Evolutionary conservation across 2,888 invertebrate genomes (phyloP).

Genomic region (Trachelus iudaicus): DNA sequence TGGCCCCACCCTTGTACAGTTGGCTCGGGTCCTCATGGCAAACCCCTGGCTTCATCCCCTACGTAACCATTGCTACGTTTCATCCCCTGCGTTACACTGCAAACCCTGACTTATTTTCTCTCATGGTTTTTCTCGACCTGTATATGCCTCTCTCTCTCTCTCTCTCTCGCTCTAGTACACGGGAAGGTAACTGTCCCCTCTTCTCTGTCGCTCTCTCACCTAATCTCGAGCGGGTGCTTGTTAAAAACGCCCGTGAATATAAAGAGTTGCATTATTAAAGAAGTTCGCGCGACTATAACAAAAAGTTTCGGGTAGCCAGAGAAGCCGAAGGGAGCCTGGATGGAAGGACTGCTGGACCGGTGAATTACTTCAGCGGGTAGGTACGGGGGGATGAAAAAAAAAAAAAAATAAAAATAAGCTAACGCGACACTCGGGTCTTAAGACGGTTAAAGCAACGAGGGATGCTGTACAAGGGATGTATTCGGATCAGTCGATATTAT

Average conservation of each 20-base stretch:
- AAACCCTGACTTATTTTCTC: slow-evolving; percentile 27
- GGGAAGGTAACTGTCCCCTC: background rate
- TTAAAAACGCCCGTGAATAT: slow-evolving; percentile 66
- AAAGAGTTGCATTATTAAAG: slow-evolving; percentile 68
- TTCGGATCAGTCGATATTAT: background rate
- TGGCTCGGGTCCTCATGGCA: slow-evolving; percentile 16
- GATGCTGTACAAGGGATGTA: background rate
- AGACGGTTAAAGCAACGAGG: background rate
- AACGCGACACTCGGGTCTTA: background rate
- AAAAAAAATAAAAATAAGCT: slow-evolving; percentile 6
- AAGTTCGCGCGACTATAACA: slow-evolving; percentile 63
- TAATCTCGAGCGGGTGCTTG: slow-evolving; percentile 62
- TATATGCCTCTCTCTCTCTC: slow-evolving; percentile 16
- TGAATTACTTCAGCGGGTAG: slow-evolving; percentile 9
- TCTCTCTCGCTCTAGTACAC: slow-evolving; percentile 10
- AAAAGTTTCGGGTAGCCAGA: slow-evolving; percentile 49
- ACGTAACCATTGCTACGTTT: slow-evolving; percentile 19
- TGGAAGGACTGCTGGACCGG: slow-evolving; percentile 17
- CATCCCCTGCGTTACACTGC: slow-evolving; percentile 22
- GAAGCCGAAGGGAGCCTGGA: slow-evolving; percentile 21
- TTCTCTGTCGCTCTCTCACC: slow-evolving; percentile 41
- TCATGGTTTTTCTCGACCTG: slow-evolving; percentile 18
- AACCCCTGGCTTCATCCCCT: slow-evolving; percentile 9
- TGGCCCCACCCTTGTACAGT: slow-evolving; percentile 36
- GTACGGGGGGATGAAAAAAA: background rate